Evolutionary conservation across 2,888 invertebrate genomes (phyloP).

Genomic region (Cyaniris semiargus): DNA sequence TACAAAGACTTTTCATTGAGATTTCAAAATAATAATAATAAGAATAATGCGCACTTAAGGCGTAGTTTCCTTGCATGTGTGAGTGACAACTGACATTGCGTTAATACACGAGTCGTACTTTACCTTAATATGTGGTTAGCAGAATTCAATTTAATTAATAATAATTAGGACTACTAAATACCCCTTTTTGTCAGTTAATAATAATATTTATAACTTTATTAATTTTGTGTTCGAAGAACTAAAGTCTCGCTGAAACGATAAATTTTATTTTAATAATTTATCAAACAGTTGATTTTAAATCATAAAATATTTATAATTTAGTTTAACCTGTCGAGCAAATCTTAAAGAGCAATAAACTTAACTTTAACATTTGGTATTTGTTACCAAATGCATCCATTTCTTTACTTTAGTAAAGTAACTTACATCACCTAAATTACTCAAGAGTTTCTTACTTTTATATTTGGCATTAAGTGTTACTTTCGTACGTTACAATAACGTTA

Average conservation of each 20-base stretch:
- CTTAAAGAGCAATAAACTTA: not conserved
- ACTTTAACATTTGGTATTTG: not conserved
- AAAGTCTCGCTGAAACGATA: not conserved
- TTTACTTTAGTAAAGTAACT: conserved; percentile 17
- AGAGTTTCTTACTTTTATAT: not conserved
- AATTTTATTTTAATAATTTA: not conserved
- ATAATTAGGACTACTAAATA: not conserved
- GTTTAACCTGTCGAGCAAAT: not conserved
- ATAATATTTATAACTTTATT: no score
- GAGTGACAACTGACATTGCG: not conserved
- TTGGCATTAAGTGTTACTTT: not conserved
- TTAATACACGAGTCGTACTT: not conserved
- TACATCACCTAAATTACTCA: not conserved
- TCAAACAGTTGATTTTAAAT: not conserved
- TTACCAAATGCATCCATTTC: not conserved
- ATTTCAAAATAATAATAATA: not conserved
- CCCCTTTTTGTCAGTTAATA: not conserved
- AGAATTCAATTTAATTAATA: not conserved
- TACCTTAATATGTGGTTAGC: not conserved
- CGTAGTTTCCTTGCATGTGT: not conserved
- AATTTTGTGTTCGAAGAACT: not conserved
- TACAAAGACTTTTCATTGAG: not conserved
- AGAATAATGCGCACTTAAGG: not conserved
- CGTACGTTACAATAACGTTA: not conserved
- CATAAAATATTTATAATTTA: not conserved